A percentile compares a stretch with the other conserved stretches of the same genome.
Evolutionary conservation across 1,140 invertebrate genomes (phyloP).

Genomic region (Papilio glaucus): DNA sequence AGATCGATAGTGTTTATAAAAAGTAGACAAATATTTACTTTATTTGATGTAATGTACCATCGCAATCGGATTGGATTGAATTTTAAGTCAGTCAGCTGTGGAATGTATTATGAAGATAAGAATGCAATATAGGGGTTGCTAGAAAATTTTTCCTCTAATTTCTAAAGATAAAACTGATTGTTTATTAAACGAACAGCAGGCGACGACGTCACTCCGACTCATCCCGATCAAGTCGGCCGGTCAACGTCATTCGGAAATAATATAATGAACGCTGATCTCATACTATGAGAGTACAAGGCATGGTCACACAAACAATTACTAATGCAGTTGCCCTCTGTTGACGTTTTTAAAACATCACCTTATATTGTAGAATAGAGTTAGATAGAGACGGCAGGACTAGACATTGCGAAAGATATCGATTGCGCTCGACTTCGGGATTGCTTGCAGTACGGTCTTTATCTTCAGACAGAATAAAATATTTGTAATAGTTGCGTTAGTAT

Average conservation of each 20-base stretch:
- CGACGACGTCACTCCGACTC: background rate
- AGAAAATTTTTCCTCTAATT: background rate
- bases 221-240: background rate
- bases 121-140: background rate
- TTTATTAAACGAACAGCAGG: background rate
- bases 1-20: too few species aligned
- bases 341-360: background rate
- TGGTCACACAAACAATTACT: constrained; percentile 18
- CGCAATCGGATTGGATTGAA: background rate
- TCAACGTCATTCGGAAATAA: constrained; percentile 7
- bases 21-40: too few species aligned
- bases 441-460: constrained; percentile 5
- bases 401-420: constrained; percentile 18
- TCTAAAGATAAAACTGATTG: background rate
- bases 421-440: constrained; percentile 12
- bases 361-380: background rate
- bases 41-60: too few species aligned
- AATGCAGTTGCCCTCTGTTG: background rate
- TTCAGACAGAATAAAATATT: background rate
- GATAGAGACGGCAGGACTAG: constrained; percentile 16
- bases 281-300: background rate
- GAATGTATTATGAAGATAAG: too few species aligned
- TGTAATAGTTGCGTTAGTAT: background rate
- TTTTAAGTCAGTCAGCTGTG: too few species aligned
- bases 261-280: constrained; percentile 11